A percentile compares a stretch with the other conserved stretches of the same genome.
These are phyloP conservation scores for Drosophila simulans DNA, from an alignment of 1,140 invertebrate species.

Conservation along the genomic window DNA sequence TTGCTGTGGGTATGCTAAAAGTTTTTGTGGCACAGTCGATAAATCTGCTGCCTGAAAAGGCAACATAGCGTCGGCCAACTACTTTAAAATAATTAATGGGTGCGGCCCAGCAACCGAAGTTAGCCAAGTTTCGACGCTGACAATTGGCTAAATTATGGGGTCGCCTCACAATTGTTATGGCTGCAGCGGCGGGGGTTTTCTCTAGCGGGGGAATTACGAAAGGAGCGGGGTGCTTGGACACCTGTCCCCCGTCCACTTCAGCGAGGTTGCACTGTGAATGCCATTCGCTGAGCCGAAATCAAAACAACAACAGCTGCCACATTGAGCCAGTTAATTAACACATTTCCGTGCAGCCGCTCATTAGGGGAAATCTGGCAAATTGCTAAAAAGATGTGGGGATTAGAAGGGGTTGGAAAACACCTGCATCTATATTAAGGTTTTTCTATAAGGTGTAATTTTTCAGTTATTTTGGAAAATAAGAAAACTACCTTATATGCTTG, in stretches of 20 bases:
- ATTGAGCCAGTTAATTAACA: conserved; percentile 65
- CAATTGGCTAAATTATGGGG: conserved; percentile 76
- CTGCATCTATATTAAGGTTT: conserved; percentile 1
- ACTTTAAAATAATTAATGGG: conserved; percentile 83
- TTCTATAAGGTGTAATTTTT: not conserved
- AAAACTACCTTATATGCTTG: not conserved
- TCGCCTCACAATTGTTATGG: conserved; percentile 38
- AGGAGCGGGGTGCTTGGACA: conserved; percentile 7
- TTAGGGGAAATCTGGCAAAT: conserved; percentile 43
- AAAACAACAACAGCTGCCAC: conserved; percentile 58
- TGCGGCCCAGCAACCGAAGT: conserved; percentile 66
- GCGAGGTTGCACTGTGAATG: conserved; percentile 32
- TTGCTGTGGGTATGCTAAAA: conserved; percentile 40
- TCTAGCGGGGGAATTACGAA: not conserved
- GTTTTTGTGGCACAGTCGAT: conserved; percentile 62
- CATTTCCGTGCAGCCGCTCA: conserved; percentile 43
- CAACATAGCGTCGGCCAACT: conserved; percentile 71
- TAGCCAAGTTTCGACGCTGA: conserved; percentile 59
- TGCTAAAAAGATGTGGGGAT: conserved; percentile 17
- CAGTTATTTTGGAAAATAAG: not conserved
- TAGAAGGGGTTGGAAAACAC: conserved; percentile 20
- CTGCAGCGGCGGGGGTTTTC: not conserved
- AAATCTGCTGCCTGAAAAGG: conserved; percentile 67
- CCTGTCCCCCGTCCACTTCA: conserved; percentile 7
- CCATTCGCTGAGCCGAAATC: conserved; percentile 48